These are phyloP conservation scores for Lates japonicus DNA, from an alignment of 2,797 vertebrate genomes.

Conservation along the genomic window DNA sequence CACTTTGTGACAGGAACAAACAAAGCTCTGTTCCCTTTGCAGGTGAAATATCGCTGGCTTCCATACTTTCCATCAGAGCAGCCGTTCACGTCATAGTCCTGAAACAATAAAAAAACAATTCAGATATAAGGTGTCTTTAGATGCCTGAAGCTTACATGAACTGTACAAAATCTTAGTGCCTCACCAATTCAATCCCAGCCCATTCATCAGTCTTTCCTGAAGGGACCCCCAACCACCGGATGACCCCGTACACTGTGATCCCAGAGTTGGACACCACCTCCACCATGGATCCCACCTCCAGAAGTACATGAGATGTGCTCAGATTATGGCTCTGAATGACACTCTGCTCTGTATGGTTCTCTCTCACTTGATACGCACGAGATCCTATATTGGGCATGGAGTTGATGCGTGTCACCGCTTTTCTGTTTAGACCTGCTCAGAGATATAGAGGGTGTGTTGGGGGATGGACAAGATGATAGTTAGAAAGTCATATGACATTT, in stretches of 20 bases:
- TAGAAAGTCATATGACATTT: slow-evolving; percentile 44
- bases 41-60: slow-evolving; percentile 82
- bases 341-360: slow-evolving; percentile 14
- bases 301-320: slow-evolving; percentile 9
- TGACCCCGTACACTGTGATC: slow-evolving; percentile 81
- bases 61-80: slow-evolving; percentile 80
- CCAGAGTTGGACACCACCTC: slow-evolving; percentile 78
- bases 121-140: background rate
- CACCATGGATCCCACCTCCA: slow-evolving; percentile 86
- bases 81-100: slow-evolving; percentile 82
- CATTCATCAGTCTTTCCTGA: slow-evolving; percentile 72
- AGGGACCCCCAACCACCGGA: slow-evolving; percentile 84
- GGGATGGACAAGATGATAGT: background rate
- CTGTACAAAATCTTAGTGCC: slow-evolving; percentile 1
- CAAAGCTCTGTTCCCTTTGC: slow-evolving; percentile 76
- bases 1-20: slow-evolving; percentile 84
- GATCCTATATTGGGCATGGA: slow-evolving; percentile 72
- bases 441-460: slow-evolving; percentile 9
- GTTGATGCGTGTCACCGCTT: slow-evolving; percentile 65
- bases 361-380: slow-evolving; percentile 9
- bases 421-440: slow-evolving; percentile 70
- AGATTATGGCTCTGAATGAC: slow-evolving; percentile 25
- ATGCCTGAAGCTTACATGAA: background rate
- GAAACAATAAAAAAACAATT: slow-evolving; percentile 15
- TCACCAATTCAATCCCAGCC: slow-evolving; percentile 87